phyloP scores from a whole-genome alignment of 2,113 vertebrate genomes.

The Sarotherodon lohbergeri region DNA sequence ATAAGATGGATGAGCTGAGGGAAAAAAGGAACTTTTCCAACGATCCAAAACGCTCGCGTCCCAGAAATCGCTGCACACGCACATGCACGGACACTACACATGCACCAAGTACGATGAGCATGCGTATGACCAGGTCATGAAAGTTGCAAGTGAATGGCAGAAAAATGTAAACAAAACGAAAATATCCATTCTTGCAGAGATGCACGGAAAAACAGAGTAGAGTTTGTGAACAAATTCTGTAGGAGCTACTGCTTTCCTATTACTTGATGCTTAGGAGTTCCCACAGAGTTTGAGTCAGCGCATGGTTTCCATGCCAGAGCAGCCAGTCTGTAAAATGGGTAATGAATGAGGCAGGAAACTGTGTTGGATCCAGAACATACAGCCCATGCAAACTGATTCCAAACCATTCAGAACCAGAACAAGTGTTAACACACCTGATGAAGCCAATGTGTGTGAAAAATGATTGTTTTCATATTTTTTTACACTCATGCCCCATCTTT shows the following conservation, averaged over 20 bases:
- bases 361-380: slow-evolving; percentile 15
- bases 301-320: slow-evolving; percentile 26
- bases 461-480: background rate
- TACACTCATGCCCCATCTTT: background rate
- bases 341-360: slow-evolving; percentile 58
- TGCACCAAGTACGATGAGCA: background rate
- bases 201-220: slow-evolving; percentile 9
- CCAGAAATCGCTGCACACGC: background rate
- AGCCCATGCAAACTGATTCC: slow-evolving; percentile 19
- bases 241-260: slow-evolving; percentile 25
- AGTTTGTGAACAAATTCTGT: slow-evolving; percentile 14
- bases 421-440: slow-evolving; percentile 10
- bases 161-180: background rate
- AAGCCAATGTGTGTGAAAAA: background rate
- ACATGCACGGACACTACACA: background rate
- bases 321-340: slow-evolving; percentile 51
- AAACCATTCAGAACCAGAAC: slow-evolving; percentile 11
- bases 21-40: slow-evolving; percentile 1
- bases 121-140: background rate
- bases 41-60: background rate
- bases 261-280: slow-evolving; percentile 1
- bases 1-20: slow-evolving; percentile 21
- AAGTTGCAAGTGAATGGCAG: background rate
- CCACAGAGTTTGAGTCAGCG: slow-evolving; percentile 42
- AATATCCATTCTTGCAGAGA: background rate